A percentile compares a stretch with the other conserved stretches of the same genome.
phyloP scores from a whole-genome alignment of 2,797 vertebrate species.

The Poecilia velifera region DNA sequence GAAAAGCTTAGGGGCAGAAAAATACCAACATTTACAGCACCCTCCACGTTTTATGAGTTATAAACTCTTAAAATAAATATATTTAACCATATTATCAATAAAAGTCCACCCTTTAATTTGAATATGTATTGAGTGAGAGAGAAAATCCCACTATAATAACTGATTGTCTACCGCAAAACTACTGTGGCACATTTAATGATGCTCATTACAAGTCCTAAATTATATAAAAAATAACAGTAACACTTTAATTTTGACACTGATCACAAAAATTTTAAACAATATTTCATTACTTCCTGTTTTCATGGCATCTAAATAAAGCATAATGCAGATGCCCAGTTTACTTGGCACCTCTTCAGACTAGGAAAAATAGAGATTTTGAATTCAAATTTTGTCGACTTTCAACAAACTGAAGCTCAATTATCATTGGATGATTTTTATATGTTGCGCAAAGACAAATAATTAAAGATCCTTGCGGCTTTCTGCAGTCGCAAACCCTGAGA shows the following conservation, averaged over 20 bases:
- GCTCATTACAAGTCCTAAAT: not conserved
- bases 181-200: not conserved
- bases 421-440: not conserved
- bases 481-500: not conserved
- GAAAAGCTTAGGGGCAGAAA: not conserved
- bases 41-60: not conserved
- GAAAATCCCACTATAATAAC: not conserved
- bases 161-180: not conserved
- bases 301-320: not conserved
- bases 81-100: not conserved
- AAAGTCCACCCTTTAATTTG: not conserved
- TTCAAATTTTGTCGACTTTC: not conserved
- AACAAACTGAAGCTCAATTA: not conserved
- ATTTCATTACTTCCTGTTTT: not conserved
- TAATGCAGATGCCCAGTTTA: not conserved
- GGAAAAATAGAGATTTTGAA: not conserved
- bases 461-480: not conserved
- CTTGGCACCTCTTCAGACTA: no score
- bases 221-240: not conserved
- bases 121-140: not conserved
- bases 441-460: not conserved
- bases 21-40: not conserved
- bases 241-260: not conserved
- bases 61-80: not conserved
- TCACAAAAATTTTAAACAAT: not conserved